A percentile compares a stretch with the other conserved stretches of the same genome.
phyloP scores from a whole-genome alignment of 2,888 invertebrate species.

The Chrysina gloriosa region DNA sequence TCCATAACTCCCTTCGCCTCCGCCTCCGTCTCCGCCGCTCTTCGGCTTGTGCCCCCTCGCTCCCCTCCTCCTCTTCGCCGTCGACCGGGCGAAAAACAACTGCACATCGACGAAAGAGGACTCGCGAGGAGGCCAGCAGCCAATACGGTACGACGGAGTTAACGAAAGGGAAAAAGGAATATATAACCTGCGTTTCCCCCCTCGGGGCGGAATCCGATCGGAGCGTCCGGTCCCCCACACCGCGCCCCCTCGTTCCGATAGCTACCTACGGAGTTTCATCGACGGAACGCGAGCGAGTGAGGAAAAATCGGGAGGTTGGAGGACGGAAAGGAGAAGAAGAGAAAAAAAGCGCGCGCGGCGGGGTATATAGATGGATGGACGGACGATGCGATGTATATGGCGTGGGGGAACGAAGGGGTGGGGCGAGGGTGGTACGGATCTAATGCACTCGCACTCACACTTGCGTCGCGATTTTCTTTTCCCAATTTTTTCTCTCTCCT shows the following conservation, averaged over 20 bases:
- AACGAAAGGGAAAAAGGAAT: constrained; percentile 15
- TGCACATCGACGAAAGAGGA: constrained; percentile 12
- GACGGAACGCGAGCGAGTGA: too few relatives aligned
- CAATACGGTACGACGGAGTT: constrained; percentile 17
- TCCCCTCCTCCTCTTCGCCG: neutral
- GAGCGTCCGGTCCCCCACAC: neutral
- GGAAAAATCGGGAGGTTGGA: too few relatives aligned
- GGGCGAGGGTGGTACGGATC: neutral
- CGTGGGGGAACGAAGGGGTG: neutral
- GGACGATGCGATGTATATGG: neutral
- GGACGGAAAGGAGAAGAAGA: too few relatives aligned
- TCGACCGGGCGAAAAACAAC: neutral
- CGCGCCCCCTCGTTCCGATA: too few relatives aligned
- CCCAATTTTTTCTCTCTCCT: too few relatives aligned
- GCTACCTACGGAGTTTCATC: too few relatives aligned
- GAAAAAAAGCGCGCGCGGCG: too few relatives aligned
- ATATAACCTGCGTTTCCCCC: constrained; percentile 3
- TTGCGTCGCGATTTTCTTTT: too few relatives aligned
- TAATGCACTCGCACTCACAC: neutral
- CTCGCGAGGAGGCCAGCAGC: neutral
- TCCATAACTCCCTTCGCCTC: neutral
- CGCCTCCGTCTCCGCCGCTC: neutral
- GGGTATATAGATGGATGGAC: neutral
- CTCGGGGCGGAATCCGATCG: neutral
- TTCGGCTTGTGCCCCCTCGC: neutral